Evolutionary conservation across 1,140 invertebrate genomes (phyloP), one percentile per base, ranked within the genome.

Genomic region (Trichoplusia ni): DNA sequence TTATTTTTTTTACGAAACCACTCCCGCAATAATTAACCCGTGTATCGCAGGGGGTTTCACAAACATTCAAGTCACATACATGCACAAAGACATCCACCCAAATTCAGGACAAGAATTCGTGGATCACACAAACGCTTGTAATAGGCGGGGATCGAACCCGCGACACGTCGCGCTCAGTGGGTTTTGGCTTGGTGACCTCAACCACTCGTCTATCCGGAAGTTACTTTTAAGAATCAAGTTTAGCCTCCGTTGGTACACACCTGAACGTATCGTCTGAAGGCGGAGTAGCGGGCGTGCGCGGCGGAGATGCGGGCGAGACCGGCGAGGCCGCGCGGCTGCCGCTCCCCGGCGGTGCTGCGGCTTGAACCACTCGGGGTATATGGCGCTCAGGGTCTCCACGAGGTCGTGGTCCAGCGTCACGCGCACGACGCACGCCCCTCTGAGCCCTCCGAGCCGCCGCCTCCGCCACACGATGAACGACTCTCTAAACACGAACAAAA

Each of bases 341-440:
- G 80, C 77, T 90, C 91, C n/a, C 72, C 90, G 88, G 69, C 85
- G 77, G 76, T 82, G 81, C 82, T 90, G 89, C 58, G 88, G 90
- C 80, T 90, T 95, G 92, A 97, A 97, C 96, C 96, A 97, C 93
- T 96, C 95, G 61, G 96, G 96, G 91, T 97, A 97, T 82, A 97
- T 96, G 65, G 95, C 94, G 79, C 95, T 95, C 77, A 97, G 95
- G 69, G 96, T 97, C 85, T 97, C 95, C 77, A 98, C 93, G 75
- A 98, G 93, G 92, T 98, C 96, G 91, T 95, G 94, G 92, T 98
- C 96, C 86, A 97, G 93, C 88, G 96, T 95, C 78, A 97, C 95
- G 91, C 95, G 95, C 96, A 97, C 92, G 96, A 97, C 73, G 94
- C 93, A 91, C 94, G 95, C 85, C 93, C 94, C 89, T 93, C 94